phyloP scores from a whole-genome alignment of 2,888 invertebrate genomes.

The Syrphus vitripennis region DNA sequence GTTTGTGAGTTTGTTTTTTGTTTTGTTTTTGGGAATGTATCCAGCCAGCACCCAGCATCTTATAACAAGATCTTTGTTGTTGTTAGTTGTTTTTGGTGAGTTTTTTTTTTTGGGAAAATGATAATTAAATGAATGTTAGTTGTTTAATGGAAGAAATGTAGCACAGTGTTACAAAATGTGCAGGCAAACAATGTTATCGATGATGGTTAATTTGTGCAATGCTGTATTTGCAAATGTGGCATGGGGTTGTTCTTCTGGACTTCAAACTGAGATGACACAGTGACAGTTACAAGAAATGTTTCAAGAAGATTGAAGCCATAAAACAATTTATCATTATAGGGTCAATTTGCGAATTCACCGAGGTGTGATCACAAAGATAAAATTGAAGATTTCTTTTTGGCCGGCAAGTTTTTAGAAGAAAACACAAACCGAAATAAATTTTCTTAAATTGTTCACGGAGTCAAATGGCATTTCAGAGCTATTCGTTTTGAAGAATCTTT shows the following conservation, averaged over 20 bases:
- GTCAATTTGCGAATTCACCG: no score
- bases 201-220: conserved; percentile 27
- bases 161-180: conserved; percentile 6
- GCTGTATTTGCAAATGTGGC: neutral
- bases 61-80: conserved; percentile 55
- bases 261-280: conserved; percentile 16
- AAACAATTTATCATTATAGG: neutral
- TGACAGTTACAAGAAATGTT: conserved; percentile 14
- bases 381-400: neutral
- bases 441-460: no score
- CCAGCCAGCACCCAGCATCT: conserved; percentile 29
- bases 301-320: neutral
- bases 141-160: neutral
- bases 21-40: neutral
- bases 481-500: no score
- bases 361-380: neutral
- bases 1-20: conserved; percentile 17
- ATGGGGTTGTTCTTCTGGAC: neutral
- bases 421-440: no score
- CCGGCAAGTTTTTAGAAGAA: neutral
- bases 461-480: no score
- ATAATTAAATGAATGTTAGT: conserved; percentile 61
- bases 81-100: conserved; percentile 48
- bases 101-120: conserved; percentile 27
- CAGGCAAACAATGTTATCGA: conserved; percentile 20